Conservation (phyloP, 2,888 invertebrate genomes). For the Cosmia trapezina region DNA sequence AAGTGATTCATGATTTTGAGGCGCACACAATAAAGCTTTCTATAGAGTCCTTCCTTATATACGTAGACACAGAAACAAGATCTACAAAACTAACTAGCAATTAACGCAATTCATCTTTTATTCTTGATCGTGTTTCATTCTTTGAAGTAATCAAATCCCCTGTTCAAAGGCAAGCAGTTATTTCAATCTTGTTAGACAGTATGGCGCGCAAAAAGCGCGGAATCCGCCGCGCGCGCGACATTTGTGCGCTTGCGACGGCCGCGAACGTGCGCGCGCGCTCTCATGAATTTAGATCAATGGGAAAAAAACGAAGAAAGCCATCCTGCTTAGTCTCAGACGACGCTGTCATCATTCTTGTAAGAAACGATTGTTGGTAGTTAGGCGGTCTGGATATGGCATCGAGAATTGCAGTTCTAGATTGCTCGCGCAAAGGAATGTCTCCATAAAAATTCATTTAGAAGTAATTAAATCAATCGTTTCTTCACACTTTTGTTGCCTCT, state of each 20-base stretch:
- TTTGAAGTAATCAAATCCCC: conserved; percentile 77
- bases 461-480: conserved; percentile 50
- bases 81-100: conserved; percentile 57
- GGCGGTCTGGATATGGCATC: conserved; percentile 60
- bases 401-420: conserved; percentile 51
- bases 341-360: conserved; percentile 66
- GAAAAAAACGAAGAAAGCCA: conserved; percentile 77
- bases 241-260: conserved; percentile 78
- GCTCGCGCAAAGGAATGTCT: conserved; percentile 28
- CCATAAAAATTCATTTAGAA: conserved; percentile 40
- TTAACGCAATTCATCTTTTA: conserved; percentile 69
- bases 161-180: conserved; percentile 81
- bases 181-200: conserved; percentile 86
- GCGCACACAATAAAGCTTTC: background rate
- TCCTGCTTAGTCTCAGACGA: conserved; percentile 71
- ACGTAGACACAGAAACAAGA: conserved; percentile 27
- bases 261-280: conserved; percentile 77
- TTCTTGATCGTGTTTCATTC: conserved; percentile 73
- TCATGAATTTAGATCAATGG: conserved; percentile 86
- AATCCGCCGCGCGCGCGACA: conserved; percentile 75
- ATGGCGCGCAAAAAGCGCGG: conserved; percentile 85
- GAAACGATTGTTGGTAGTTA: conserved; percentile 66
- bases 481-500: conserved; percentile 42
- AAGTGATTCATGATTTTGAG: background rate
- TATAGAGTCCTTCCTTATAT: background rate